phyloP scores from a whole-genome alignment of 2,797 vertebrate species.

The Nannoperca australis region DNA sequence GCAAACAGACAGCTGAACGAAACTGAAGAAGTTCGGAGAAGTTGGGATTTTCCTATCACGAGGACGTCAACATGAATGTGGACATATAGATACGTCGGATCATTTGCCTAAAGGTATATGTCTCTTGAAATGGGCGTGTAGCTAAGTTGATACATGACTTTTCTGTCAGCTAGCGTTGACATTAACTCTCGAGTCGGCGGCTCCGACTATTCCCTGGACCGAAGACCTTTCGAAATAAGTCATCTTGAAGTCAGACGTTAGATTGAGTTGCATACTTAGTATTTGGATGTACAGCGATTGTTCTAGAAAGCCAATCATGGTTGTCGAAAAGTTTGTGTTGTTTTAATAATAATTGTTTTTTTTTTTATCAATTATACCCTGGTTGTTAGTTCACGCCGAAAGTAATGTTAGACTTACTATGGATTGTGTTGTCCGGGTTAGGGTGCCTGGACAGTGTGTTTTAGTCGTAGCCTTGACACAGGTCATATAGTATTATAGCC shows the following conservation, averaged over 20 bases:
- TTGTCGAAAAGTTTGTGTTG: background rate
- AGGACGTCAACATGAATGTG: constrained; percentile 53
- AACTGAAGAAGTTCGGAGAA: constrained; percentile 66
- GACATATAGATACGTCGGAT: constrained; percentile 44
- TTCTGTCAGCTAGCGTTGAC: constrained; percentile 52
- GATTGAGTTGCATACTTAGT: rapidly evolving
- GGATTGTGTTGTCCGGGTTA: constrained; percentile 7
- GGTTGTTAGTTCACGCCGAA: constrained; percentile 8
- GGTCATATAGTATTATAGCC: background rate
- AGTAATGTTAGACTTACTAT: constrained; percentile 14
- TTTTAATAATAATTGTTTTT: background rate
- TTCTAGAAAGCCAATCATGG: rapidly evolving
- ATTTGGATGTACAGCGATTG: rapidly evolving
- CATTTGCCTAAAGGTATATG: constrained; percentile 58
- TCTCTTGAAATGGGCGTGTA: background rate
- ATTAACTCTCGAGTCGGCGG: constrained; percentile 65
- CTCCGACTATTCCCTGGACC: constrained; percentile 64
- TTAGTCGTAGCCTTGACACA: background rate
- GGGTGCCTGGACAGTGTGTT: constrained; percentile 28
- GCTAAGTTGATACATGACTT: constrained; percentile 36
- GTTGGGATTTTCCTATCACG: constrained; percentile 54
- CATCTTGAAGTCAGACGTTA: constrained; percentile 18
- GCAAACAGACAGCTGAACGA: constrained; percentile 71
- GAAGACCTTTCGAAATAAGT: constrained; percentile 39
- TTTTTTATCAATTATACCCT: rapidly evolving